Conservation (phyloP, 2,888 invertebrate species). For the Gnatocerus cornutus region DNA sequence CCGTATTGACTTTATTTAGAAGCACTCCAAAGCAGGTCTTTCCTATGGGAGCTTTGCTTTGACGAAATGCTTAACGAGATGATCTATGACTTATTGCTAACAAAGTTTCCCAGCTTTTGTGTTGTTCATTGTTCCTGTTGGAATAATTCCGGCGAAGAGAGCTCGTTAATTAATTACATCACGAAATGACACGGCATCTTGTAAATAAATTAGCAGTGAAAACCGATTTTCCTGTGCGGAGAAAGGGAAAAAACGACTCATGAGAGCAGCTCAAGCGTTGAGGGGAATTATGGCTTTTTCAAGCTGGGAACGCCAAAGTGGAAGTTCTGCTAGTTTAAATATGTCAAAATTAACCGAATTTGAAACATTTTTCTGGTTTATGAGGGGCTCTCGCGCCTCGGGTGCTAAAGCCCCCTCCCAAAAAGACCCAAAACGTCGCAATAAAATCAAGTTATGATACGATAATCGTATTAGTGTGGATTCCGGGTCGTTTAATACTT, state of each 20-base stretch:
- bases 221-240: conserved; percentile 17
- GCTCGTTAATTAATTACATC: conserved; percentile 40
- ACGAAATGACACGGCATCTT: conserved; percentile 37
- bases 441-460: conserved; percentile 34
- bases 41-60: conserved; percentile 33
- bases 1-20: conserved; percentile 35
- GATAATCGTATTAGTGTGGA: conserved; percentile 33
- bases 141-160: conserved; percentile 39
- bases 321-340: too few relatives aligned
- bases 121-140: conserved; percentile 39
- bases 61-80: conserved; percentile 43
- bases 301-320: too few relatives aligned
- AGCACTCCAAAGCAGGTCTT: conserved; percentile 13
- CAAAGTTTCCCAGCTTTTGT: conserved; percentile 43
- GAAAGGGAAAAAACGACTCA: not conserved
- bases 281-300: too few relatives aligned
- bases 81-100: conserved; percentile 45
- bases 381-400: too few relatives aligned
- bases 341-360: too few relatives aligned
- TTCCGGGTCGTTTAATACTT: conserved; percentile 39
- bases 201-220: conserved; percentile 38
- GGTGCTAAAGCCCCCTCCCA: too few relatives aligned
- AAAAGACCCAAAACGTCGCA: conserved; percentile 7
- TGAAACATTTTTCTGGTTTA: too few relatives aligned
- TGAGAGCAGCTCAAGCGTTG: too few relatives aligned